Percentiles rank a stretch among this genome's conserved stretches.
Conservation (phyloP, 2,888 invertebrate genomes). For the Gonocerus acuteangulatus region DNA sequence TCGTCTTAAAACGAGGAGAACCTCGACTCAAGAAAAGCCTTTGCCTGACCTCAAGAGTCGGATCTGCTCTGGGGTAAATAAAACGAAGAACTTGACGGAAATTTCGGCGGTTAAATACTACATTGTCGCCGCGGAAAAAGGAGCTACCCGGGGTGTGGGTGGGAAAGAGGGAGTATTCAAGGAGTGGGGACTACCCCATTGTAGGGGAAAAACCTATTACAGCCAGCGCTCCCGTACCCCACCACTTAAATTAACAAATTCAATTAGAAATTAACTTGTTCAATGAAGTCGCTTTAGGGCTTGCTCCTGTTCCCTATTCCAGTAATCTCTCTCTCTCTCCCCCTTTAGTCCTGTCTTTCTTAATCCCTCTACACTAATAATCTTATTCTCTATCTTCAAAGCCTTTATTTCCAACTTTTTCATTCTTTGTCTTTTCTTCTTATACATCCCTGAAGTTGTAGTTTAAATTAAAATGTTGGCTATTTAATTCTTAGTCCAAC, state of each 20-base stretch:
- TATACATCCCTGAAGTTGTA: too few species aligned
- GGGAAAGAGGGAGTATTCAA: constrained; percentile 6
- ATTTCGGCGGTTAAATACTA: constrained; percentile 18
- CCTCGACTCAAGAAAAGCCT: too few species aligned
- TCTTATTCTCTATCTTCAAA: too few species aligned
- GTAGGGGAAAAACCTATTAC: not conserved
- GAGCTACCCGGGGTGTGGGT: not conserved
- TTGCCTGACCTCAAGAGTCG: too few species aligned
- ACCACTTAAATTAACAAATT: constrained; percentile 50
- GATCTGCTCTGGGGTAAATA: too few species aligned
- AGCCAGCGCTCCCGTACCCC: constrained; percentile 39
- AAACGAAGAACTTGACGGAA: too few species aligned
- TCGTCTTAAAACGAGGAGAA: too few species aligned
- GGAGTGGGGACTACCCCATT: not conserved
- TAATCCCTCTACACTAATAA: too few species aligned
- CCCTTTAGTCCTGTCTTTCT: not conserved
- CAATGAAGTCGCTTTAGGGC: constrained; percentile 31
- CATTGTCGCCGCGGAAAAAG: constrained; percentile 23
- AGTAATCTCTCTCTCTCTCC: constrained; percentile 6
- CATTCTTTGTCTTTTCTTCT: too few species aligned
- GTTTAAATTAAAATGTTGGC: too few species aligned
- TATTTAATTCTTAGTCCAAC: too few species aligned
- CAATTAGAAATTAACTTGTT: constrained; percentile 51
- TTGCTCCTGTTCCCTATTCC: not conserved
- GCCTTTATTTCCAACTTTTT: too few species aligned